These are phyloP conservation scores for Lasioglossum morio DNA, from an alignment of 2,888 invertebrate species.

Conservation along the genomic window DNA sequence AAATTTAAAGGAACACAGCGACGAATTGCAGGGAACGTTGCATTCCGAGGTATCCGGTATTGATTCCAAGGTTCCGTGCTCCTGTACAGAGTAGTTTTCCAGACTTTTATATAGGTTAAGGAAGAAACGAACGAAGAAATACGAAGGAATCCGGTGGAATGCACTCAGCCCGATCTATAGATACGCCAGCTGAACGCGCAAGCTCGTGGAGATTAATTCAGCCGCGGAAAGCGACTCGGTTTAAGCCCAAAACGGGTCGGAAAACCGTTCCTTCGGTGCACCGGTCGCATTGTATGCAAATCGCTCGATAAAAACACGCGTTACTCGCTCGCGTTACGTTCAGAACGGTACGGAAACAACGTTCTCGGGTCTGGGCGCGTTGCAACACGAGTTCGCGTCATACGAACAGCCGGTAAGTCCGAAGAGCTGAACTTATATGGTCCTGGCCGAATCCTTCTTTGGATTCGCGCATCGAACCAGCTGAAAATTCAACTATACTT, in stretches of 20 bases:
- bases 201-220: not conserved
- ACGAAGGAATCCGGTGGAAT: not conserved
- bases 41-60: not conserved
- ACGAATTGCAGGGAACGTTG: not conserved
- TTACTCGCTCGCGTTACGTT: slow-evolving; percentile 6
- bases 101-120: not conserved
- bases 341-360: slow-evolving; percentile 14
- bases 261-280: slow-evolving; percentile 15
- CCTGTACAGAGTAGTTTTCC: not conserved
- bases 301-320: slow-evolving; percentile 22
- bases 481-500: not conserved
- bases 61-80: not conserved
- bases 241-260: slow-evolving; percentile 18
- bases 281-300: slow-evolving; percentile 31
- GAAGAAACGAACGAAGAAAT: not conserved
- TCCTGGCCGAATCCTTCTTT: not conserved
- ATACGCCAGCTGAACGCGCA: not conserved
- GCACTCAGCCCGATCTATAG: not conserved
- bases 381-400: slow-evolving; percentile 4
- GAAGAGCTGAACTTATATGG: not conserved
- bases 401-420: not conserved
- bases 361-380: not conserved
- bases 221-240: not conserved
- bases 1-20: not conserved
- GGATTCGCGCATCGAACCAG: not conserved